Percentiles rank a stretch among this genome's conserved stretches.
phyloP scores from a whole-genome alignment of 2,113 vertebrate species.

The Mugil cephalus region DNA sequence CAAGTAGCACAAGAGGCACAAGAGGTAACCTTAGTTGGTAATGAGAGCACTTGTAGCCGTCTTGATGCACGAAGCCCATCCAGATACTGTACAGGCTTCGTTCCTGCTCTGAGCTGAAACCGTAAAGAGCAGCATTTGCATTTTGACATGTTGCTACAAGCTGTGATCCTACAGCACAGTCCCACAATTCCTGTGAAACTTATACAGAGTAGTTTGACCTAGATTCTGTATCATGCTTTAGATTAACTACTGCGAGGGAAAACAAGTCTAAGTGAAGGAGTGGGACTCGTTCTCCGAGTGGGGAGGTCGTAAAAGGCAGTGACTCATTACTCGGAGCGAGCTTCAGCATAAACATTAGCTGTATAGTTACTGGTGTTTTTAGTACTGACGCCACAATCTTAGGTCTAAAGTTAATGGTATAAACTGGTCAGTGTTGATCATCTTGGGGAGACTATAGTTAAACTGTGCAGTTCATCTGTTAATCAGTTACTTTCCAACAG shows the following conservation, averaged over 20 bases:
- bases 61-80: neutral
- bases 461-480: neutral
- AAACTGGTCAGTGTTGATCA: neutral
- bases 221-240: conserved; percentile 52
- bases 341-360: neutral
- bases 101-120: neutral
- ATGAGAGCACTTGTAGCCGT: no score
- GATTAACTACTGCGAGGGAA: conserved; percentile 27
- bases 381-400: neutral
- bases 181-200: neutral
- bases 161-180: conserved; percentile 2
- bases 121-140: neutral
- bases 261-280: neutral
- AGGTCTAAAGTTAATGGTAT: neutral
- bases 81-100: neutral
- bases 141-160: conserved; percentile 10
- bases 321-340: no score
- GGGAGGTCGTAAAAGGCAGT: neutral
- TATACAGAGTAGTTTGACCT: conserved; percentile 52
- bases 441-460: neutral
- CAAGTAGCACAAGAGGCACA: no score
- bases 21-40: no score
- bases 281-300: neutral
- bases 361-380: neutral
- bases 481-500: no score